Conservation (phyloP, 2,888 invertebrate species). For the Sesamia inferens region DNA sequence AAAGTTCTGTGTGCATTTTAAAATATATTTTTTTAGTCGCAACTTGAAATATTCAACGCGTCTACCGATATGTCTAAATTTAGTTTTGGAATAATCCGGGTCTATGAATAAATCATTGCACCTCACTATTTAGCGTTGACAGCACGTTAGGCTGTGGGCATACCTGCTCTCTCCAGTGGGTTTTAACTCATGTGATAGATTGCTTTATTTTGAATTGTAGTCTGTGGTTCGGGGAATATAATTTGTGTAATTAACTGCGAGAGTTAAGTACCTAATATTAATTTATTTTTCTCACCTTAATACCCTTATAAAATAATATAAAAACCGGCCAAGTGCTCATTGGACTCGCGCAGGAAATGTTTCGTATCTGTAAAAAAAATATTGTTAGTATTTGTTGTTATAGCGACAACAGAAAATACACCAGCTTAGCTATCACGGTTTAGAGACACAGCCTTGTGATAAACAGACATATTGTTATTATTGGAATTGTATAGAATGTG, state of each 20-base stretch:
- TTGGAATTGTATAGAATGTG: no score
- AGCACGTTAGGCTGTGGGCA: slow-evolving; percentile 46
- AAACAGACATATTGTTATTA: no score
- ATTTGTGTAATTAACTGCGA: not conserved
- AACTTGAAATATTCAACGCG: slow-evolving; percentile 55
- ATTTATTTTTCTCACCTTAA: no score
- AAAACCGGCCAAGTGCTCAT: no score
- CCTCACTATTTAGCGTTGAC: slow-evolving; percentile 67
- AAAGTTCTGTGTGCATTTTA: slow-evolving; percentile 29
- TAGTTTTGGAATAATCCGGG: slow-evolving; percentile 55
- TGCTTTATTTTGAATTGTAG: not conserved
- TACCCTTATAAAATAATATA: no score
- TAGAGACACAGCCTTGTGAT: no score
- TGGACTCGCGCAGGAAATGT: no score
- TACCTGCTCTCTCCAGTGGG: slow-evolving; percentile 9
- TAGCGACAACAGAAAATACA: no score
- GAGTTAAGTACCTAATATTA: not conserved
- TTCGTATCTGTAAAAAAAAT: no score
- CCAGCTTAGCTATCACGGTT: no score
- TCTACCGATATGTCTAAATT: slow-evolving; percentile 53
- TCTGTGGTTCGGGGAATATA: not conserved
- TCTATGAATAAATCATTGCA: slow-evolving; percentile 66
- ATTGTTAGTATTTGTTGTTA: no score
- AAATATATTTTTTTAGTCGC: slow-evolving; percentile 43
- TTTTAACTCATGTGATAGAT: not conserved